Evolutionary conservation across 2,113 vertebrate species (phyloP).

Genomic region (Notarius lentiginosus): DNA sequence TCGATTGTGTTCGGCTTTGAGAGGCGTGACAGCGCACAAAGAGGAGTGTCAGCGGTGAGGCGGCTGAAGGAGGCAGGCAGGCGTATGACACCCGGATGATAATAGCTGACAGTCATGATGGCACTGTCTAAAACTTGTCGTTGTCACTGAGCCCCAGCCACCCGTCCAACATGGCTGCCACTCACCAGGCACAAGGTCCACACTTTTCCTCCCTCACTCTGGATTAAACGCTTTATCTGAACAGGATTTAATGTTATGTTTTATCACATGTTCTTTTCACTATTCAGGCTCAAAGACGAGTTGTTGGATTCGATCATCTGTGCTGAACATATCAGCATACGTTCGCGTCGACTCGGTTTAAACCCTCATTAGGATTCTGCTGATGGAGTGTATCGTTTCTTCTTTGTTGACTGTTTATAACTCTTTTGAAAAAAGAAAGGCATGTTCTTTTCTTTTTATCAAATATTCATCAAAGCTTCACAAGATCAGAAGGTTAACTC

Average conservation of each 20-base stretch:
- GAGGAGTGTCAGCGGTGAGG: conserved; percentile 29
- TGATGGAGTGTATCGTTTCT: neutral
- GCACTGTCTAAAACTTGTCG: conserved; percentile 39
- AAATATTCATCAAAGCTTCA: conserved; percentile 38
- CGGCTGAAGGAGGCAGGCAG: conserved; percentile 34
- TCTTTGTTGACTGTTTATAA: conserved; percentile 24
- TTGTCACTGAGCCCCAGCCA: conserved; percentile 36
- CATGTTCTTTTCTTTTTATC: conserved; percentile 27
- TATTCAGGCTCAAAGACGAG: neutral
- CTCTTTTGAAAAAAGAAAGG: conserved; percentile 16
- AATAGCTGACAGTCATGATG: conserved; percentile 48
- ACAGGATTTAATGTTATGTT: neutral
- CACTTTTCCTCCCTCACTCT: neutral
- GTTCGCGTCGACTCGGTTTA: neutral
- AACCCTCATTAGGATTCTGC: neutral
- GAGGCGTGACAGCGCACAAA: conserved; percentile 21
- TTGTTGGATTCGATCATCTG: neutral
- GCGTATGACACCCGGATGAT: conserved; percentile 50
- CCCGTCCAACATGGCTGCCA: conserved; percentile 39
- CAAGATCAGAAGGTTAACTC: conserved; percentile 30
- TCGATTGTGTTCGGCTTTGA: conserved; percentile 14
- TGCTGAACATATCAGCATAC: neutral
- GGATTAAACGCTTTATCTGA: neutral
- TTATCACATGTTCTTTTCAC: neutral
- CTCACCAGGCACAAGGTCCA: conserved; percentile 4